Evolutionary conservation across 2,797 vertebrate genomes (phyloP).

Genomic region (Catamblyrhynchus diadema): DNA sequence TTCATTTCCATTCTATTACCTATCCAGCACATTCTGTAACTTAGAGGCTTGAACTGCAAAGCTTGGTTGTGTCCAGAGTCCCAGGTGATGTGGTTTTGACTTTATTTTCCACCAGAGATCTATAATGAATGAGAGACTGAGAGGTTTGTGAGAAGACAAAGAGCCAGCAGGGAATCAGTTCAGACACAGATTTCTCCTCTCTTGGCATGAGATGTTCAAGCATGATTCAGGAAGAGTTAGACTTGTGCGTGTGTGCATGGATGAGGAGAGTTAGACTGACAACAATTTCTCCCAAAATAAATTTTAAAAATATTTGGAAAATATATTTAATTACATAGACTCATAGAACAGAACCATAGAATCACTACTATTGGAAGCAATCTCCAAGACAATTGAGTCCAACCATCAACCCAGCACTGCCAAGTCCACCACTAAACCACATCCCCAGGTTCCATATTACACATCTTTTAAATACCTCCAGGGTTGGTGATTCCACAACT

Average conservation of each 20-base stretch:
- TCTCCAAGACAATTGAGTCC: not conserved
- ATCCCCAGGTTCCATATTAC: not conserved
- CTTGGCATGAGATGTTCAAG: not conserved
- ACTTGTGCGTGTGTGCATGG: fast-evolving
- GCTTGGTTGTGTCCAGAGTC: not conserved
- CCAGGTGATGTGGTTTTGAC: not conserved
- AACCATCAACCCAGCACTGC: not conserved
- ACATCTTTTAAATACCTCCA: not conserved
- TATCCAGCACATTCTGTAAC: slow-evolving; percentile 32
- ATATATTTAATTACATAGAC: not conserved
- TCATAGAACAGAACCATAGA: not conserved
- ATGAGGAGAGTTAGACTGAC: not conserved
- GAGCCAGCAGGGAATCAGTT: not conserved
- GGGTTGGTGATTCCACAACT: not conserved
- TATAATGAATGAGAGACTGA: not conserved
- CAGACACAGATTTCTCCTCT: not conserved
- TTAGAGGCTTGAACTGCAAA: slow-evolving; percentile 8
- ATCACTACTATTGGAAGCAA: not conserved
- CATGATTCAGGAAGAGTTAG: not conserved
- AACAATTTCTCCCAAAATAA: not conserved
- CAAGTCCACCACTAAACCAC: not conserved
- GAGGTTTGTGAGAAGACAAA: not conserved
- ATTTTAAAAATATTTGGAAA: not conserved
- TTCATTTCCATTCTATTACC: slow-evolving; percentile 69
- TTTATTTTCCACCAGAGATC: not conserved